Conservation (phyloP, 2,797 vertebrate species). For the Platalea minor region DNA sequence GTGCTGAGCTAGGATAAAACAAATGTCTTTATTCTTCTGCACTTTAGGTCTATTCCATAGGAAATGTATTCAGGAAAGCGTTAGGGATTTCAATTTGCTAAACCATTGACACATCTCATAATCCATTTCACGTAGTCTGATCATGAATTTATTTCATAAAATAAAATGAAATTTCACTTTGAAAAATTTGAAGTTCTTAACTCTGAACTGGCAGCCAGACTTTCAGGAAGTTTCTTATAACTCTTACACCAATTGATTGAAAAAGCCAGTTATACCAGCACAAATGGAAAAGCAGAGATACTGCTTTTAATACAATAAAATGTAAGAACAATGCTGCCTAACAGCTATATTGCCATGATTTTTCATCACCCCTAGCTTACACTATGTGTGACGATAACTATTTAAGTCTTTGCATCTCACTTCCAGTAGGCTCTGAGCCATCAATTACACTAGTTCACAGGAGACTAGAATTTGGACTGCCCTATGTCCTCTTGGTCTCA, state of each 20-base stretch:
- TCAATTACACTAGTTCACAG: not conserved
- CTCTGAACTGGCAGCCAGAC: not conserved
- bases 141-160: not conserved
- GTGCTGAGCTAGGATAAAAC: not conserved
- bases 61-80: not conserved
- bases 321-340: not conserved
- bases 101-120: not conserved
- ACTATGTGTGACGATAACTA: not conserved
- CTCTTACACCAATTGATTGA: not conserved
- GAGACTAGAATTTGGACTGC: not conserved
- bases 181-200: not conserved
- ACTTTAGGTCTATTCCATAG: not conserved
- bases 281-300: not conserved
- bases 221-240: not conserved
- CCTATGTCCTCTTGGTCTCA: not conserved
- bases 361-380: not conserved
- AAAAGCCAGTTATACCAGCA: not conserved
- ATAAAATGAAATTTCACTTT: not conserved
- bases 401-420: not conserved
- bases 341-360: not conserved
- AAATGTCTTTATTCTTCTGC: not conserved
- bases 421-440: not conserved
- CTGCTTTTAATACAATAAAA: not conserved
- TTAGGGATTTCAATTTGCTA: not conserved
- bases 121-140: not conserved